These are phyloP conservation scores for Dysidea cf. avara DNA, from an alignment of 37 sponge, comb jelly and placozoan genomes.

Conservation along the genomic window DNA sequence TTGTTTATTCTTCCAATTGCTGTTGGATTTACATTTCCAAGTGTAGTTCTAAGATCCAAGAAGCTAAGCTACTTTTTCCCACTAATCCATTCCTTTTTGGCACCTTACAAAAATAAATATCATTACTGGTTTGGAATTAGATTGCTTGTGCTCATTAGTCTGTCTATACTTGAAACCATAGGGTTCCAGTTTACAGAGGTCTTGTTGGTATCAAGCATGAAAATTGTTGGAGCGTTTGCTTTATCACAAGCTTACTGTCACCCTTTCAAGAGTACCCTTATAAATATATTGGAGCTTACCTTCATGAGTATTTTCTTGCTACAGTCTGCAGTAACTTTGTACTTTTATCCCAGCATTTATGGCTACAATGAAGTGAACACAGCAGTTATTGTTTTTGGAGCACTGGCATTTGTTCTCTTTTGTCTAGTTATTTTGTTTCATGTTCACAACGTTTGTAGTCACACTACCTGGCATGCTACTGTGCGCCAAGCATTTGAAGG, in stretches of 20 bases:
- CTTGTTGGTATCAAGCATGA: conserved; percentile 2
- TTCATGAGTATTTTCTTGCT: conserved; percentile 4
- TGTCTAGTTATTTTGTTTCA: no score
- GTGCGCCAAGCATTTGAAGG: no score
- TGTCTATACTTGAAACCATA: conserved; percentile 2
- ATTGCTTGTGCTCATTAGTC: conserved; percentile 8
- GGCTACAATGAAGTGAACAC: neutral
- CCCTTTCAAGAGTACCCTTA: conserved; percentile 12
- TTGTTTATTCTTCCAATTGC: conserved; percentile 8
- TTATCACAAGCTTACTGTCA: conserved; percentile 1
- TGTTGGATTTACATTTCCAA: neutral
- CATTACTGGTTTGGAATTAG: conserved; percentile 33
- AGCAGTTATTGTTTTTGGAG: no score
- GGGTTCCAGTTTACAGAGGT: neutral
- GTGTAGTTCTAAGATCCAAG: neutral
- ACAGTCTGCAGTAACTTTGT: neutral
- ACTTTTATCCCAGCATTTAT: neutral
- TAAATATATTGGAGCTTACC: conserved; percentile 10
- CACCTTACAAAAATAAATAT: conserved; percentile 41
- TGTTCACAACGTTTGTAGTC: no score
- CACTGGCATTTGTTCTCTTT: no score
- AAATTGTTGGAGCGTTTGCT: no score
- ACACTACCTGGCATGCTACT: no score
- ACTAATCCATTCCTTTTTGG: conserved; percentile 30
- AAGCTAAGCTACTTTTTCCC: conserved; percentile 14